phyloP scores from a whole-genome alignment of 92 coral and sea anemone genomes.

The Scolanthus callimorphus region DNA sequence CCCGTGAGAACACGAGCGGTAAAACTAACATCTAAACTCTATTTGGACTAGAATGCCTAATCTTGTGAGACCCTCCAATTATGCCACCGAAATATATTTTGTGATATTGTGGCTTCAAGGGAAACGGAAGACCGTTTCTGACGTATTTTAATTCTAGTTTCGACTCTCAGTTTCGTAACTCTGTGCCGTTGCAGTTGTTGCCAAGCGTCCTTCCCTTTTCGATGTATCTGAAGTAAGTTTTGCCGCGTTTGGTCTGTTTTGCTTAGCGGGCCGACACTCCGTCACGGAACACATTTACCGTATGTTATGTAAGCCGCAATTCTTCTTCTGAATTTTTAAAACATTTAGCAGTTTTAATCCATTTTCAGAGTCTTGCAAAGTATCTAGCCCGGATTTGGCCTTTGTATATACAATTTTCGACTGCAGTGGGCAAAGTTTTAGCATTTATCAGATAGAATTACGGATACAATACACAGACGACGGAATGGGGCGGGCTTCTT shows the following conservation, averaged over 20 bases:
- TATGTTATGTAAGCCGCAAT: background rate
- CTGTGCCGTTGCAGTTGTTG: background rate
- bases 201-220: background rate
- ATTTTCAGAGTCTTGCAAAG: background rate
- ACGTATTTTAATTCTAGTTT: background rate
- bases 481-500: conserved; percentile 67
- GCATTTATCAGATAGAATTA: background rate
- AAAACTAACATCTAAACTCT: background rate
- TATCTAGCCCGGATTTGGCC: background rate
- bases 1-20: background rate
- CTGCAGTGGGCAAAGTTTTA: background rate
- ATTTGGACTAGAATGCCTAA: conserved; percentile 3
- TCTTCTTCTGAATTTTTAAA: background rate
- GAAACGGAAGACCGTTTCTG: background rate
- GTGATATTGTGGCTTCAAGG: background rate
- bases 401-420: background rate
- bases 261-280: background rate
- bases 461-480: conserved; percentile 29
- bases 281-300: conserved; percentile 3
- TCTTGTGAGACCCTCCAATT: too few relatives aligned
- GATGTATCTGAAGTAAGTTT: background rate
- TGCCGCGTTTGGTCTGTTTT: conserved; percentile 1
- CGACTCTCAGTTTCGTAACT: background rate
- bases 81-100: background rate
- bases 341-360: background rate